These are phyloP conservation scores for Cephus spinipes DNA, from an alignment of 2,888 invertebrate species.

Conservation along the genomic window DNA sequence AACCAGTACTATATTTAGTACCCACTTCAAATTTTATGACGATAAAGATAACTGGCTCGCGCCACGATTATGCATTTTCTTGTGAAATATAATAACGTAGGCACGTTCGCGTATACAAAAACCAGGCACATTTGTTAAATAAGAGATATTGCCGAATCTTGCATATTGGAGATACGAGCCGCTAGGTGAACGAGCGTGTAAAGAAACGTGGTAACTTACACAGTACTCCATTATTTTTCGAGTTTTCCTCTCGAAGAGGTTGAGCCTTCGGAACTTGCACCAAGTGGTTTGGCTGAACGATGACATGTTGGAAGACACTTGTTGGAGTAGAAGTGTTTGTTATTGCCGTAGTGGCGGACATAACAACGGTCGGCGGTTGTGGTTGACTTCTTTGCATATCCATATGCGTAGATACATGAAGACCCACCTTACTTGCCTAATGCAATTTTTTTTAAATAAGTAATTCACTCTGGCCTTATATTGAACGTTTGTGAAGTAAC, in stretches of 20 bases:
- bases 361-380: constrained; percentile 54
- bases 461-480: neutral
- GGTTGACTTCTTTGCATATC: constrained; percentile 56
- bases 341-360: constrained; percentile 55
- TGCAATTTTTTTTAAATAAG: neutral
- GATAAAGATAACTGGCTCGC: neutral
- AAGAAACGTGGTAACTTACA: constrained; percentile 48
- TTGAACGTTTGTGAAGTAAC: neutral
- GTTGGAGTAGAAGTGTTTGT: constrained; percentile 56
- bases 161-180: constrained; percentile 6
- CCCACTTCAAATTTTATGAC: neutral
- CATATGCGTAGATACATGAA: constrained; percentile 49
- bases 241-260: constrained; percentile 53
- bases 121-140: neutral
- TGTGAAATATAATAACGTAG: constrained; percentile 3
- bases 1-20: no score
- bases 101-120: neutral
- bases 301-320: constrained; percentile 74
- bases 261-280: constrained; percentile 72
- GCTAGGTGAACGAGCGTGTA: constrained; percentile 4
- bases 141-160: constrained; percentile 4
- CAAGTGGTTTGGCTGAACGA: constrained; percentile 85
- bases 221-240: constrained; percentile 59
- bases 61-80: neutral
- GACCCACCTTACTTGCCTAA: constrained; percentile 53